Evolutionary conservation across 2,888 invertebrate species (phyloP), one percentile per base, ranked within the genome.

Genomic region (Drosophila lacicola): DNA sequence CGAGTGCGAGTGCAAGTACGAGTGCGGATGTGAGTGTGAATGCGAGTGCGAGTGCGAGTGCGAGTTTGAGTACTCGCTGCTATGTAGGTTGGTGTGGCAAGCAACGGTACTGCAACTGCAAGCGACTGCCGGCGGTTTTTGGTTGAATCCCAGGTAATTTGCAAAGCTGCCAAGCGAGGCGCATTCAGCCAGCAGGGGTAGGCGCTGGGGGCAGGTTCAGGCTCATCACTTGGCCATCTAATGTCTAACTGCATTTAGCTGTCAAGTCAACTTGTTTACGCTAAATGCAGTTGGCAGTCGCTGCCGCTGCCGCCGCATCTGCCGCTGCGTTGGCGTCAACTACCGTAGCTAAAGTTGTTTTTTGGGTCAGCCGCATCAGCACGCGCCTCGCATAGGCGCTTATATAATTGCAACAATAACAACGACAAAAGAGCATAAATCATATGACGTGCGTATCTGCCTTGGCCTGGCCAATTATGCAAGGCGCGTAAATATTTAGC

Each of bases 61-160:
- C 46, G 47, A 70, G 75, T 65, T 60, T 70, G 60, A 76, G 65
- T 65, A 56, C 58, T 60, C 57, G 79, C 75, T 64, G 69, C 70
- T 76, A 82, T 88, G 82, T 82, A 88, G 83, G 83, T 84, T 88
- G 83, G 83, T 84, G 83, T 88, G 83, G 88, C 83, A 84, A 83
- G 47, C 88, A 84, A 84, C 83, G 83, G 83, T 86, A 84, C 75
- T 72, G 53, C 58, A 65, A 70, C 61, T 49, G 66, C 74, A 63
- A 29, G 58, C 57, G 37, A 62, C 76, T 71, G 69, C 51, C 78
- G 77, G 54, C 84, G 49, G 55, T 78, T 81, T 82, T 82, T 67
- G 75, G 75, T 60, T 37, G 57, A 65, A 37, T 68, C 66, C 63
- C 63, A 76, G 63, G 66, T 63, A 80, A 86, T 86, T 83, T 72